Conservation (phyloP, 30 jellyfish, hydroid and myxozoan genomes). For the Aurelia sp. region DNA sequence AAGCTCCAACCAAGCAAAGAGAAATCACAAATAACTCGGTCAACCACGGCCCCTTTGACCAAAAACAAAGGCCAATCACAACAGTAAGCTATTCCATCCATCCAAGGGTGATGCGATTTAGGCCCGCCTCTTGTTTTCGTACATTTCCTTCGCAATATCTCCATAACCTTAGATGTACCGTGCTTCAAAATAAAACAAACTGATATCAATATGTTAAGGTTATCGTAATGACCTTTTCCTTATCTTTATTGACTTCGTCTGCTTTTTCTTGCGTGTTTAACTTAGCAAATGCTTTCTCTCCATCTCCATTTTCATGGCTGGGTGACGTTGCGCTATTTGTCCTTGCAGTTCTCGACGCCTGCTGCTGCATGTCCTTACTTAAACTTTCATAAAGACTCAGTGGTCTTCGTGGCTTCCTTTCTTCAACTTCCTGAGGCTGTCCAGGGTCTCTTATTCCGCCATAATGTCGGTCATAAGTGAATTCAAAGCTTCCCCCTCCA, state of each 20-base stretch:
- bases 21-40: no score
- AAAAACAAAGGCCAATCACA: no score
- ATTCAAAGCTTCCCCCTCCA: slow-evolving; percentile 64
- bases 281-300: slow-evolving; percentile 17
- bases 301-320: slow-evolving; percentile 51
- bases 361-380: slow-evolving; percentile 38
- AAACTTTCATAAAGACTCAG: slow-evolving; percentile 58
- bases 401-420: slow-evolving; percentile 57
- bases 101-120: no score
- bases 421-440: slow-evolving; percentile 10
- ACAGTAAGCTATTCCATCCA: no score
- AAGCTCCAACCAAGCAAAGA: no score
- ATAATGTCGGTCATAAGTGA: slow-evolving; percentile 45
- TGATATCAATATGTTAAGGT: neutral
- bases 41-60: no score
- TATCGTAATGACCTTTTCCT: slow-evolving; percentile 21
- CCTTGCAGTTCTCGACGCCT: neutral
- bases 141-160: no score
- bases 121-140: no score
- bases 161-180: no score
- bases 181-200: no score
- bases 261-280: slow-evolving; percentile 53
- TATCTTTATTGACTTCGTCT: slow-evolving; percentile 54
- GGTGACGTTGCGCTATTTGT: slow-evolving; percentile 59
- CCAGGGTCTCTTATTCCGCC: slow-evolving; percentile 53